phyloP scores from a whole-genome alignment of 2,888 invertebrate genomes.

The Aricia artaxerxes region DNA sequence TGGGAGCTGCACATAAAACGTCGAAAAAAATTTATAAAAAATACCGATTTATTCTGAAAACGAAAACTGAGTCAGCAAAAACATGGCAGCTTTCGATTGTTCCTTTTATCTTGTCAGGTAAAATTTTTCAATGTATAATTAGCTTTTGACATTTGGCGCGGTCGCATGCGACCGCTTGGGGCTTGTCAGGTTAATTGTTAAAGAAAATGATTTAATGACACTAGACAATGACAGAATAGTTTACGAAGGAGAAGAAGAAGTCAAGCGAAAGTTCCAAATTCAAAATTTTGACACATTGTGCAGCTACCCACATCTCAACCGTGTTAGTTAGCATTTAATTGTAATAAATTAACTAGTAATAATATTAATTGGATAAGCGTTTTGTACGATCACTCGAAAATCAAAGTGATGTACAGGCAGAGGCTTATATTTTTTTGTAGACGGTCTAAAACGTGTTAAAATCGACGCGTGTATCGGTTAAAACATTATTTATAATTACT shows the following conservation, averaged over 20 bases:
- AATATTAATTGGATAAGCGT: conserved; percentile 29
- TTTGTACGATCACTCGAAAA: conserved; percentile 26
- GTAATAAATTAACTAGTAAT: conserved; percentile 34
- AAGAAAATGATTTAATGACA: background rate
- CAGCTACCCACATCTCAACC: conserved; percentile 17
- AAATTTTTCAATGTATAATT: background rate
- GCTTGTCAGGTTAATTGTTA: background rate
- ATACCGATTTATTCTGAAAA: no score
- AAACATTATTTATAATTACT: conserved; percentile 55
- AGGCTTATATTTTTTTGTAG: conserved; percentile 35
- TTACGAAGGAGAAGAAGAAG: background rate
- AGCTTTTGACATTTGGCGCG: no score
- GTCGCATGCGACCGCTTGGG: no score
- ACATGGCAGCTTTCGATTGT: background rate
- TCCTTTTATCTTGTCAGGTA: background rate
- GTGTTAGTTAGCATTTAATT: conserved; percentile 34
- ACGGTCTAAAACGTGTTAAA: conserved; percentile 37
- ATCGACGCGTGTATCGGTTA: conserved; percentile 49
- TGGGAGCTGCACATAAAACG: background rate
- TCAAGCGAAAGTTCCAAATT: background rate
- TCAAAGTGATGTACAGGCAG: conserved; percentile 12
- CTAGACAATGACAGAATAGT: background rate
- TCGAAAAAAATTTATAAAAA: background rate
- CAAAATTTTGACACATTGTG: background rate
- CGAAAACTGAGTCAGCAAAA: background rate